Base-by-base conservation (phyloP, 2,797 vertebrate genomes). In the Gadopsis marmoratus region DNA sequence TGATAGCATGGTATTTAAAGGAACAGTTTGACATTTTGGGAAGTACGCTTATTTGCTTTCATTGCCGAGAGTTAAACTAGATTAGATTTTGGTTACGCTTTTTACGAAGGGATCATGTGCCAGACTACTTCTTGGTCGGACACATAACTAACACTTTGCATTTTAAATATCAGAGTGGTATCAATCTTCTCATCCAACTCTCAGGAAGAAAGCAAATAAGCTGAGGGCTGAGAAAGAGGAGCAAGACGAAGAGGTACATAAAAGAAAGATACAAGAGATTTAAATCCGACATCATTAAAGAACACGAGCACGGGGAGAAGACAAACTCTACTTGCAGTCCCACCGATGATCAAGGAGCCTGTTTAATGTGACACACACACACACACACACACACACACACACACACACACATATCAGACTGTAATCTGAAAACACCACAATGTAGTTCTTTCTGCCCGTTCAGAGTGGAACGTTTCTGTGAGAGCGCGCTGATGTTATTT, bases 381-480 rank as follows among this genome's bases (percentile, higher is more conserved):
- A 29, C 72, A 51, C 72, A 55, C 62, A 60, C 64, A 51, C 43
- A 60, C 55, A 37, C 51, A 65, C 63, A 59, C 54, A 50, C 39
- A 55, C 55, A 65, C 33, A 66, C 50, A 78, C 51, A 54, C 35
- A 19, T 31, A 85, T 71, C 56, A 60, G 6, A 31, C 58, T 70
- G 71, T 81, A 82, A 88, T 89, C 79, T 86, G 75, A 81, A 91
- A 90, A 90, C 84, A 86, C 86, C 79, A 79, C 86, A 84, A 37
- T 82, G 85, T 63, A 83, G 79, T 74, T 85, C 82, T 88, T 79
- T 84, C 83, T 86, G 78, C 81, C 83, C 55, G 19, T 59, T 82
- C 74, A 83, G 86, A 94, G 90, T 79, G 88, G 90, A 93, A 92
- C 90, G 75, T 93, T 95, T 95, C 88, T 83, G 69, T 45, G 84